Percentiles rank a stretch among this genome's conserved stretches.
These are phyloP conservation scores for Fukomys damarensis DNA, from an alignment of 2,113 vertebrate species.

Conservation along the genomic window DNA sequence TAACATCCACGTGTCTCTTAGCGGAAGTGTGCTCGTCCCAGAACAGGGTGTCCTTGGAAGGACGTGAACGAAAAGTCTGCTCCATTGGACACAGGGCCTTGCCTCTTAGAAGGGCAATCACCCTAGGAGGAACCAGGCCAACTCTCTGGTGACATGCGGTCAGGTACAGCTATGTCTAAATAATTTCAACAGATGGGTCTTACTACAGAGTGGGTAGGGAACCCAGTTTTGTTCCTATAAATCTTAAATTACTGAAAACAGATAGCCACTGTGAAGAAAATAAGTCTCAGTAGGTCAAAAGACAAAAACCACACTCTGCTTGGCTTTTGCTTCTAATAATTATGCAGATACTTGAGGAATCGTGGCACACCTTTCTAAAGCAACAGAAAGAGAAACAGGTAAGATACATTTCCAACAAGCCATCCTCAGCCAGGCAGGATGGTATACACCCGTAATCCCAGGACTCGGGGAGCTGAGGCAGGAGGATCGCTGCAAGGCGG, in stretches of 20 bases:
- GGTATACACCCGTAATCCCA: neutral
- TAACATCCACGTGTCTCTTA: neutral
- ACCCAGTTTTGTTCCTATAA: neutral
- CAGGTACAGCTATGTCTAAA: neutral
- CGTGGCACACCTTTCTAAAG: neutral
- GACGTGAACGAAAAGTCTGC: neutral
- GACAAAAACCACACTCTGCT: neutral
- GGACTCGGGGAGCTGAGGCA: neutral
- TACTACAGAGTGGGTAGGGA: neutral
- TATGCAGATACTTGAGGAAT: neutral
- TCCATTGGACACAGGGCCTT: neutral
- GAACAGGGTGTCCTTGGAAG: neutral
- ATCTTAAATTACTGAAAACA: conserved; percentile 27
- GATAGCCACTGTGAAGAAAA: conserved; percentile 24
- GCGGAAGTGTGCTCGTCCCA: neutral
- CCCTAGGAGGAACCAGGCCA: neutral
- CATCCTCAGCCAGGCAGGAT: neutral
- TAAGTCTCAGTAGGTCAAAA: neutral
- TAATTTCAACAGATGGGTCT: conserved; percentile 3
- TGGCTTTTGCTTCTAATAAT: neutral
- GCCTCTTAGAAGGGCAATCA: neutral
- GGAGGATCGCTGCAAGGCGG: neutral
- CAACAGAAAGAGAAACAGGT: neutral
- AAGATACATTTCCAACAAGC: neutral
- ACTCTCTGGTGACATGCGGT: neutral